phyloP scores from a whole-genome alignment of 2,888 invertebrate species.

The Chrysopilus asiliformis region DNA sequence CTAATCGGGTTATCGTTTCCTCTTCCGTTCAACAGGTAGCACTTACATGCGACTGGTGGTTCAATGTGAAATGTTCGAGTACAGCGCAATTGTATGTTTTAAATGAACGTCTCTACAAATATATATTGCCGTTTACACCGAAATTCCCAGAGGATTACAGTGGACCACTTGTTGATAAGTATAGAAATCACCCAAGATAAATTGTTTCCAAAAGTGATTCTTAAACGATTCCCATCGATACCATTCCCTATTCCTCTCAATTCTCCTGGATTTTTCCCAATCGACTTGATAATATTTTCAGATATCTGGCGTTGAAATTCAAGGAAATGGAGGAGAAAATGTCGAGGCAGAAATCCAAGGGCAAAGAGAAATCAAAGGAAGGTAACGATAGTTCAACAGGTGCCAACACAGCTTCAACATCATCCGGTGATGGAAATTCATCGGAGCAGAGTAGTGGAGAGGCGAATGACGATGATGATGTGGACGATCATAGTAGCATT shows the following conservation, averaged over 20 bases:
- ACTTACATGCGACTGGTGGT: slow-evolving; percentile 87
- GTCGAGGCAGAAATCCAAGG: slow-evolving; percentile 51
- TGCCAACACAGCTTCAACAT: slow-evolving; percentile 15
- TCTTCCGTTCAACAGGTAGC: slow-evolving; percentile 43
- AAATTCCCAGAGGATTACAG: slow-evolving; percentile 84
- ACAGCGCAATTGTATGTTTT: slow-evolving; percentile 76
- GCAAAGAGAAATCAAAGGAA: slow-evolving; percentile 25
- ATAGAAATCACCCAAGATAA: slow-evolving; percentile 24
- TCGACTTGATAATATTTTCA: slow-evolving; percentile 21
- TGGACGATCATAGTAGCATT: slow-evolving; percentile 4
- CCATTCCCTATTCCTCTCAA: background rate
- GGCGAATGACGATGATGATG: slow-evolving; percentile 7
- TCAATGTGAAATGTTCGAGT: slow-evolving; percentile 73
- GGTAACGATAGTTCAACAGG: slow-evolving; percentile 28
- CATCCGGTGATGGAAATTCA: background rate
- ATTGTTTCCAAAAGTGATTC: background rate
- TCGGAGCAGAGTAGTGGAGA: no score
- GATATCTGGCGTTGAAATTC: slow-evolving; percentile 70
- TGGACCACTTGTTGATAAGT: slow-evolving; percentile 77
- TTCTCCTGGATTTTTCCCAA: slow-evolving; percentile 10
- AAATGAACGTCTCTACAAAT: slow-evolving; percentile 79
- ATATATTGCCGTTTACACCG: slow-evolving; percentile 70
- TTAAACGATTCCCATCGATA: background rate
- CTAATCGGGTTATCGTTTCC: no score
- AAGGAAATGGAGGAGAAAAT: slow-evolving; percentile 77